phyloP scores from a whole-genome alignment of 1,140 invertebrate species.

The Cydia pomonella region DNA sequence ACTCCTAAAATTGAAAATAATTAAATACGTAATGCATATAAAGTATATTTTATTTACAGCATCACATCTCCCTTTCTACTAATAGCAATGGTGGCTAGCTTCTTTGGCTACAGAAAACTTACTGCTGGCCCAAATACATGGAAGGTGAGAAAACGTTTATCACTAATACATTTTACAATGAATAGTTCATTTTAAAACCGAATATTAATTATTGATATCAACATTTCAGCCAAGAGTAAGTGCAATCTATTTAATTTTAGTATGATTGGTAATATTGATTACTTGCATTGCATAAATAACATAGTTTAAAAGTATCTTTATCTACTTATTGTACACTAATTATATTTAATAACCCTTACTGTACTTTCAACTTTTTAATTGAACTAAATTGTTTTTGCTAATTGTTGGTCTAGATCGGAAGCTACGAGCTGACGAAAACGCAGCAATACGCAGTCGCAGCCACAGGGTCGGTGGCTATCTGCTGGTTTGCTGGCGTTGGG shows the following conservation, averaged over 20 bases:
- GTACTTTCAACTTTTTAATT: no score
- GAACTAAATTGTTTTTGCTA: no score
- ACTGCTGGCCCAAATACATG: constrained; percentile 71
- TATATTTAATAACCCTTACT: no score
- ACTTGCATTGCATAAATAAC: no score
- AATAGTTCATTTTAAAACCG: not conserved
- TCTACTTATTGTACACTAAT: no score
- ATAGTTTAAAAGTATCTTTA: no score
- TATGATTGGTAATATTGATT: no score
- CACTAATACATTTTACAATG: constrained; percentile 10
- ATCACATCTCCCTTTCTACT: constrained; percentile 80
- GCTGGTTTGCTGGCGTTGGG: constrained; percentile 91
- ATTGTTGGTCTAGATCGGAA: constrained; percentile 65
- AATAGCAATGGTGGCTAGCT: constrained; percentile 76
- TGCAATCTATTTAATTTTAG: constrained; percentile 33
- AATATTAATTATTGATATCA: constrained; percentile 21
- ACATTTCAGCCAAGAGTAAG: constrained; percentile 58
- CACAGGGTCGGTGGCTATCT: constrained; percentile 88
- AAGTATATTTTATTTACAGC: constrained; percentile 69
- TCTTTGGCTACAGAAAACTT: constrained; percentile 71
- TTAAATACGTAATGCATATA: no score
- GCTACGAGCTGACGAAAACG: constrained; percentile 87
- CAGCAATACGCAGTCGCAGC: constrained; percentile 89
- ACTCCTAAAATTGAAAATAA: no score
- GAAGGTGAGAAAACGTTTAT: constrained; percentile 56